These are phyloP conservation scores for Herpetotheres cachinnans DNA, from an alignment of 2,113 vertebrate species.

Conservation along the genomic window DNA sequence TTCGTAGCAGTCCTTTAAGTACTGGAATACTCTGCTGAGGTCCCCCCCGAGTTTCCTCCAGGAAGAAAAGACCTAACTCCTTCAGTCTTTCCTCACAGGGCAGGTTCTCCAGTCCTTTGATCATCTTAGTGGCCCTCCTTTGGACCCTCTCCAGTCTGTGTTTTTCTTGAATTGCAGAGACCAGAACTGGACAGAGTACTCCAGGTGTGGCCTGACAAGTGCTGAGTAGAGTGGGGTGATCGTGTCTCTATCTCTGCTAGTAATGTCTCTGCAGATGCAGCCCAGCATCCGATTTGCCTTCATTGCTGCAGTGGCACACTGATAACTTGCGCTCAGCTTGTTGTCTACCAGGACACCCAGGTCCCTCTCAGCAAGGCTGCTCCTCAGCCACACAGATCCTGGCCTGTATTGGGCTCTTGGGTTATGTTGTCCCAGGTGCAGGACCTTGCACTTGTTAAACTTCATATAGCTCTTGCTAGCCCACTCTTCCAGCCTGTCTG, in stretches of 20 bases:
- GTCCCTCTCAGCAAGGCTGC: no score
- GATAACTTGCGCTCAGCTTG: not conserved
- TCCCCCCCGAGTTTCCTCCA: no score
- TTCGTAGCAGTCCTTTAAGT: not conserved
- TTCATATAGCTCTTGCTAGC: not conserved
- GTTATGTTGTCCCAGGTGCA: no score
- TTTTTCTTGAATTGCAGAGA: not conserved
- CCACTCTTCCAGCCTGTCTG: not conserved
- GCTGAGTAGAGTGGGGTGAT: no score
- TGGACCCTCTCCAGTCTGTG: not conserved
- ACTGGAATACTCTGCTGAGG: no score
- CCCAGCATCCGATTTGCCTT: not conserved
- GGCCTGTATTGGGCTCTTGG: no score
- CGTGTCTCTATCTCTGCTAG: not conserved
- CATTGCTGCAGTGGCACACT: not conserved
- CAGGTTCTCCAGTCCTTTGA: not conserved
- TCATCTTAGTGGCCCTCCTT: not conserved
- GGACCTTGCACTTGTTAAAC: not conserved
- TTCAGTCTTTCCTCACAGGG: not conserved
- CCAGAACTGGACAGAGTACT: not conserved
- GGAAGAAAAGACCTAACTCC: no score
- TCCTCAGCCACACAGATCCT: no score
- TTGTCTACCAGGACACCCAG: not conserved
- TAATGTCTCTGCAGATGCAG: not conserved
- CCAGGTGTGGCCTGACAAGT: not conserved